Conservation (phyloP, 2,113 vertebrate species). For the Conger conger region DNA sequence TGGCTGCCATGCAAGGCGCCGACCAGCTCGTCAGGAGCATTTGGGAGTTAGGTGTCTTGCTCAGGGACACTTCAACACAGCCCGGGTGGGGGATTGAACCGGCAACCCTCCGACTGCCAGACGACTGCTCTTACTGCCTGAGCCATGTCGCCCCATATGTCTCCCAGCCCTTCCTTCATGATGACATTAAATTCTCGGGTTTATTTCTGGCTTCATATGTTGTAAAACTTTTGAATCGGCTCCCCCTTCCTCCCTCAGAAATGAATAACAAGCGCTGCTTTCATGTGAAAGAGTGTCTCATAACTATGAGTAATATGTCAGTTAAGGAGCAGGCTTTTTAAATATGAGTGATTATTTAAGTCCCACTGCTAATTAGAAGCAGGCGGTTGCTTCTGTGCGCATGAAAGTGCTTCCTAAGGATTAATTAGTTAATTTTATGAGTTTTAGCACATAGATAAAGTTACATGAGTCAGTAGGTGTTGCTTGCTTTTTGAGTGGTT, state of each 20-base stretch:
- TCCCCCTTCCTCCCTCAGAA: background rate
- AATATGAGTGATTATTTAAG: background rate
- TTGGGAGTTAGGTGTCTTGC: no score
- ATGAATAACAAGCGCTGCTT: background rate
- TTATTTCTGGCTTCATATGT: background rate
- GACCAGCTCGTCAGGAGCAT: no score
- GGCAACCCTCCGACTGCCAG: no score
- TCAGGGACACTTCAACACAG: no score
- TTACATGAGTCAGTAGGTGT: background rate
- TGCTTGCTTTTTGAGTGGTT: background rate
- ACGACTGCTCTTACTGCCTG: no score
- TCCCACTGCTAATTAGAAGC: background rate
- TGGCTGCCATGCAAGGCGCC: no score
- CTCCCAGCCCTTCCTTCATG: background rate
- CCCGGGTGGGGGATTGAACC: no score
- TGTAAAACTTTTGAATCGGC: background rate
- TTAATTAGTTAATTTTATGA: background rate
- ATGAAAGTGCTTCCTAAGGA: background rate
- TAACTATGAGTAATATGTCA: background rate
- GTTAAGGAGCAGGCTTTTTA: background rate
- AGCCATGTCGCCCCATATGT: no score
- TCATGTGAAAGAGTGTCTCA: background rate
- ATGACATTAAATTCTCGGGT: background rate
- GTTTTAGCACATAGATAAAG: background rate
- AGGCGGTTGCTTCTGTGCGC: background rate